These are phyloP conservation scores for Conus canariensis DNA, from an alignment of 2,888 invertebrate genomes.

Conservation along the genomic window DNA sequence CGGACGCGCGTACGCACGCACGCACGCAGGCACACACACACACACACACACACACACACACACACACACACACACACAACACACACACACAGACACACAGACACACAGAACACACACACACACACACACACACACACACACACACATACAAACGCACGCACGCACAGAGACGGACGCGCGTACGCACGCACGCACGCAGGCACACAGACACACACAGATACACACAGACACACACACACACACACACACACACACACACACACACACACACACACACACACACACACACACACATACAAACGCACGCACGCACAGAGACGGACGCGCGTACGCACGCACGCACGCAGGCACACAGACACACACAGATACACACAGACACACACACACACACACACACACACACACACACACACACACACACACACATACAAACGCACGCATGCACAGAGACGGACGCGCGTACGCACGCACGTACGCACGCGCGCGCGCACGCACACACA, in stretches of 20 bases:
- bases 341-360: not conserved
- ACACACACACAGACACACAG: not conserved
- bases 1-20: too few relatives aligned
- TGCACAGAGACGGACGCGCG: not conserved
- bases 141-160: not conserved
- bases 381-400: not conserved
- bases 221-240: too few relatives aligned
- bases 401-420: not conserved
- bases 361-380: not conserved
- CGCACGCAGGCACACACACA: too few relatives aligned
- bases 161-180: not conserved
- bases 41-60: too few relatives aligned
- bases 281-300: too few relatives aligned
- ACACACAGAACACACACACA: not conserved
- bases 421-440: not conserved
- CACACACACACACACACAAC: too few relatives aligned
- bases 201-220: not conserved
- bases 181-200: not conserved
- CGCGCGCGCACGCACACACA: not conserved
- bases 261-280: too few relatives aligned
- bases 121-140: not conserved
- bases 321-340: not conserved
- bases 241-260: too few relatives aligned
- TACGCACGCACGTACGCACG: not conserved
- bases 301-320: too few relatives aligned